phyloP scores from a whole-genome alignment of 2,113 vertebrate genomes.

The Girardinichthys multiradiatus region DNA sequence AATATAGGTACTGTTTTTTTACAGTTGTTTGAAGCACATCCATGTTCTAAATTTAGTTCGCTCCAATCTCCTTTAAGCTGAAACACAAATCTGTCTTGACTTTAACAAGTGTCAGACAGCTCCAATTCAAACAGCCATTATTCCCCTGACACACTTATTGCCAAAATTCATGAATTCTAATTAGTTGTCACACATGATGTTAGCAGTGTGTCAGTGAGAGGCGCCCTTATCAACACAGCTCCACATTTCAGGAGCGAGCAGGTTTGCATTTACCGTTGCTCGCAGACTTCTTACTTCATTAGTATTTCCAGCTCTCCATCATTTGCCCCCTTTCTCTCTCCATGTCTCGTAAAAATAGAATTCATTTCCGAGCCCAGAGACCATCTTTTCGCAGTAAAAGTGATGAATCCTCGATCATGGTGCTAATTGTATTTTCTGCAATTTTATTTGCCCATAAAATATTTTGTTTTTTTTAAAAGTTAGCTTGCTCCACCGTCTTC shows the following conservation, averaged over 20 bases:
- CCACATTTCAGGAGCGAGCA: slow-evolving; percentile 45
- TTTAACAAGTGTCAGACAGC: slow-evolving; percentile 53
- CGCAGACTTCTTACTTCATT: slow-evolving; percentile 50
- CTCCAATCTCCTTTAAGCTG: background rate
- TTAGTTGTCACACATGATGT: slow-evolving; percentile 70
- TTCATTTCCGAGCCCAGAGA: slow-evolving; percentile 43
- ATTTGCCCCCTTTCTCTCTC: background rate
- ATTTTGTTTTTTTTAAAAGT: slow-evolving; percentile 29
- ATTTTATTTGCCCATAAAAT: slow-evolving; percentile 63
- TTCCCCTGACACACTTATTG: slow-evolving; percentile 56
- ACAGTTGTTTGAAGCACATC: background rate
- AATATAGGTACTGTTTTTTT: background rate
- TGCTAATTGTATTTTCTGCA: slow-evolving; percentile 67
- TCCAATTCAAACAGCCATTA: slow-evolving; percentile 52
- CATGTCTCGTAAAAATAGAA: slow-evolving; percentile 59
- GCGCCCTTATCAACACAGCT: slow-evolving; percentile 59
- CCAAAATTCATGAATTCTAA: slow-evolving; percentile 72
- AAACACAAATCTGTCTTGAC: slow-evolving; percentile 28
- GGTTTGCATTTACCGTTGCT: slow-evolving; percentile 27
- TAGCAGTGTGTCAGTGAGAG: slow-evolving; percentile 56
- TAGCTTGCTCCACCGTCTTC: slow-evolving; percentile 5
- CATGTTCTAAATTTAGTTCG: background rate
- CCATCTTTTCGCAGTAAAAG: slow-evolving; percentile 50
- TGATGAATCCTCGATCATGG: slow-evolving; percentile 52
- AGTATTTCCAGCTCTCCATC: slow-evolving; percentile 31